Evolutionary conservation across 2,888 invertebrate species (phyloP).

Genomic region (Pristionchus fissidentatus): DNA sequence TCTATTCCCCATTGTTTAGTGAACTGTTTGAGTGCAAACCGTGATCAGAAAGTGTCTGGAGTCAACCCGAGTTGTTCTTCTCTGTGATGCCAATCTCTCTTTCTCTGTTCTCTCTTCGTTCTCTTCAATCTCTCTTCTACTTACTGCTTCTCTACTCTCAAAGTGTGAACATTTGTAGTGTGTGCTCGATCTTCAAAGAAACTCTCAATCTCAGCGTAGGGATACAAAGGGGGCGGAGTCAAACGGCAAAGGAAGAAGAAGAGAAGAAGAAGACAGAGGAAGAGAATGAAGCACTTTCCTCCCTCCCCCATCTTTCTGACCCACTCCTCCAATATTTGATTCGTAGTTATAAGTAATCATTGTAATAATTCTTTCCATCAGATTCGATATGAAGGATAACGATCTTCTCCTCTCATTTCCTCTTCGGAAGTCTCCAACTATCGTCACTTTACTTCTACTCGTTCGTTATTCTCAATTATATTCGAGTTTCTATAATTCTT

Average conservation of each 20-base stretch:
- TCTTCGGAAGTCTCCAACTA: constrained; percentile 58
- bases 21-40: constrained; percentile 20
- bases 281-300: constrained; percentile 19
- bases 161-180: constrained; percentile 35
- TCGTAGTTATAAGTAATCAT: not conserved
- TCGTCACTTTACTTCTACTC: constrained; percentile 56
- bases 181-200: constrained; percentile 29
- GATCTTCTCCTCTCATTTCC: constrained; percentile 2
- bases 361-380: not conserved
- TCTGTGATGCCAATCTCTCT: not conserved
- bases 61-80: too few species aligned
- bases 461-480: constrained; percentile 54
- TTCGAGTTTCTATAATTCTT: not conserved
- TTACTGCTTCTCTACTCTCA: not conserved
- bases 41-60: constrained; percentile 9
- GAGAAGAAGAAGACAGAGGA: not conserved
- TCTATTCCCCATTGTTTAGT: constrained; percentile 23
- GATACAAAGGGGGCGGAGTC: constrained; percentile 7
- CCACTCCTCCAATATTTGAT: not conserved
- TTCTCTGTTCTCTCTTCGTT: not conserved
- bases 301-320: not conserved
- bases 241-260: not conserved
- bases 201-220: not conserved
- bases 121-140: not conserved
- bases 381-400: constrained; percentile 18